phyloP scores from a whole-genome alignment of 2,797 vertebrate species.

The Danio aesculapii region DNA sequence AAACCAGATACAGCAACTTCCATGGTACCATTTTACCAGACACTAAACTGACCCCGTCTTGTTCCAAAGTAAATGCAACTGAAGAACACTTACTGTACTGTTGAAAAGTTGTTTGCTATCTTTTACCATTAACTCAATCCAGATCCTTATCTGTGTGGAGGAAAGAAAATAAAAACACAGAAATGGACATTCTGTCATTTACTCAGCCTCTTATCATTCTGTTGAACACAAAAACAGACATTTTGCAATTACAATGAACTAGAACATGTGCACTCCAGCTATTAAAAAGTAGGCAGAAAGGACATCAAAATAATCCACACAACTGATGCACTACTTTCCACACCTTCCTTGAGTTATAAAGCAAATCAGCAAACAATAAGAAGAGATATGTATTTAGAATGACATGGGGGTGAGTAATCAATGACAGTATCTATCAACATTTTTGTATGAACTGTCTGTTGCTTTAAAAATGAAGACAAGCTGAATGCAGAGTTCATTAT shows the following conservation, averaged over 20 bases:
- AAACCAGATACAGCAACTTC: conserved; percentile 11
- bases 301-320: background rate
- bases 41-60: background rate
- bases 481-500: conserved; percentile 21
- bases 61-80: background rate
- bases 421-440: background rate
- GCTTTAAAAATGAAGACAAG: conserved; percentile 6
- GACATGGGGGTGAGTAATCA: background rate
- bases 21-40: background rate
- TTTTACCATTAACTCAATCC: background rate
- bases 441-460: background rate
- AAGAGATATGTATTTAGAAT: background rate
- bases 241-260: background rate
- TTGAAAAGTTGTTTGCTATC: conserved; percentile 5
- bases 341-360: background rate
- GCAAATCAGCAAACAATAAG: background rate
- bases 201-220: too few species aligned
- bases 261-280: background rate
- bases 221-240: conserved; percentile 9
- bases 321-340: background rate
- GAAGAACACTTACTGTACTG: background rate
- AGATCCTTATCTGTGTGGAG: background rate
- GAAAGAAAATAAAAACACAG: conserved; percentile 14
- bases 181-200: too few species aligned
- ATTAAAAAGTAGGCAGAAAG: background rate